Evolutionary conservation across 2,888 invertebrate species (phyloP).

Genomic region (Drosophila tripunctata): DNA sequence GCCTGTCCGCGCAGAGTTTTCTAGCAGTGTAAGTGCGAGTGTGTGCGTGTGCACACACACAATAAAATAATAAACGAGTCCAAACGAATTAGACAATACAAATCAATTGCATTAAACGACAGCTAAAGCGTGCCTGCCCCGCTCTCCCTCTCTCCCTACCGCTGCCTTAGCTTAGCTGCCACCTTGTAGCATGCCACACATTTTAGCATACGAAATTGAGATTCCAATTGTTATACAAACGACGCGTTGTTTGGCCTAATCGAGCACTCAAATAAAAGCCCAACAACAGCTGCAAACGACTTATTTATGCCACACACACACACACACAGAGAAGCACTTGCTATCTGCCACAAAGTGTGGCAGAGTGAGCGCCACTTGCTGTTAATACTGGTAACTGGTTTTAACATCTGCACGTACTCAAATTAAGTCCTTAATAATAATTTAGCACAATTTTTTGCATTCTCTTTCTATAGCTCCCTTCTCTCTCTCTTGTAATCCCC

Average conservation of each 20-base stretch:
- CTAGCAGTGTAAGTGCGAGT: background rate
- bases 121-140: conserved; percentile 43
- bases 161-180: conserved; percentile 17
- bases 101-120: conserved; percentile 75
- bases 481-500: background rate
- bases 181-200: conserved; percentile 15
- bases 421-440: conserved; percentile 53
- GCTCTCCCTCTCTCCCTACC: background rate
- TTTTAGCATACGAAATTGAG: conserved; percentile 55
- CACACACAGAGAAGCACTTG: background rate
- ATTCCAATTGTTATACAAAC: conserved; percentile 48
- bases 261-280: conserved; percentile 66
- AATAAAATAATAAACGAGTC: conserved; percentile 52
- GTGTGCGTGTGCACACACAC: conserved; percentile 8
- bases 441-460: conserved; percentile 43
- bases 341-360: background rate
- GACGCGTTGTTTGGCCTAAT: conserved; percentile 42
- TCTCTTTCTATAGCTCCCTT: background rate
- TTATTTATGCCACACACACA: conserved; percentile 66
- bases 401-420: conserved; percentile 31
- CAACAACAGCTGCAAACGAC: conserved; percentile 72
- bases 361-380: conserved; percentile 1
- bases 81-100: conserved; percentile 67
- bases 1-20: conserved; percentile 39
- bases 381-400: conserved; percentile 13